phyloP scores from a whole-genome alignment of 2,888 invertebrate genomes.

The Odontomyia ornata region DNA sequence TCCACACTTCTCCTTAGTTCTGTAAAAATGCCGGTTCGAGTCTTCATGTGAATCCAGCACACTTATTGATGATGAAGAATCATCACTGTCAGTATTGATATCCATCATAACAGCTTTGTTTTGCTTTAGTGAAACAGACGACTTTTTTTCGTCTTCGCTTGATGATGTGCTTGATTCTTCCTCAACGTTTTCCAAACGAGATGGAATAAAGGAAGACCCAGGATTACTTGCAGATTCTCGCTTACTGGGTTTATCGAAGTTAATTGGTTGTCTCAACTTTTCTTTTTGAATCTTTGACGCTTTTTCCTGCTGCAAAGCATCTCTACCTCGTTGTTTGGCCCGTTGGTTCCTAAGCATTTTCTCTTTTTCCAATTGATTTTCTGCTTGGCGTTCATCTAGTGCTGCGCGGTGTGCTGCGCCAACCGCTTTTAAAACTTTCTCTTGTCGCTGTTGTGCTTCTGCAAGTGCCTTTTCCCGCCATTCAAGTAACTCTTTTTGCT shows the following conservation, averaged over 20 bases:
- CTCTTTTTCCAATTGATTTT: background rate
- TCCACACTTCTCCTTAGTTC: background rate
- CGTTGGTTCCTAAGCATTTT: background rate
- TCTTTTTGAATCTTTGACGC: background rate
- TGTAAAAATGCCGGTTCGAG: conserved; percentile 52
- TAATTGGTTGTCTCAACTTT: background rate
- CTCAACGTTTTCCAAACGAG: background rate
- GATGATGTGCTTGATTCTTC: background rate
- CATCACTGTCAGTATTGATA: conserved; percentile 54
- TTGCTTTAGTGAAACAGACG: conserved; percentile 8
- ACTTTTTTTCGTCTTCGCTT: background rate
- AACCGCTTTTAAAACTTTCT: background rate
- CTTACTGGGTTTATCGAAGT: too few species aligned
- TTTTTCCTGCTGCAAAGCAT: background rate
- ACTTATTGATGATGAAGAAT: conserved; percentile 44
- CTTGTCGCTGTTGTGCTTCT: conserved; percentile 35
- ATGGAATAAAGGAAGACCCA: background rate
- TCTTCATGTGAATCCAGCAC: conserved; percentile 51
- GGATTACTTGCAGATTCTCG: background rate
- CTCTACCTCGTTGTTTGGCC: background rate
- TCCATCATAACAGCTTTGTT: conserved; percentile 52
- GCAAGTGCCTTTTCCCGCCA: conserved; percentile 51
- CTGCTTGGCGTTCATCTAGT: conserved; percentile 11
- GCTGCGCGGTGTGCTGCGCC: conserved; percentile 49
- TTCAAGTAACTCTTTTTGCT: conserved; percentile 66